Conservation (phyloP, 2,888 invertebrate genomes). For the Hirtodrosophila histrioides region DNA sequence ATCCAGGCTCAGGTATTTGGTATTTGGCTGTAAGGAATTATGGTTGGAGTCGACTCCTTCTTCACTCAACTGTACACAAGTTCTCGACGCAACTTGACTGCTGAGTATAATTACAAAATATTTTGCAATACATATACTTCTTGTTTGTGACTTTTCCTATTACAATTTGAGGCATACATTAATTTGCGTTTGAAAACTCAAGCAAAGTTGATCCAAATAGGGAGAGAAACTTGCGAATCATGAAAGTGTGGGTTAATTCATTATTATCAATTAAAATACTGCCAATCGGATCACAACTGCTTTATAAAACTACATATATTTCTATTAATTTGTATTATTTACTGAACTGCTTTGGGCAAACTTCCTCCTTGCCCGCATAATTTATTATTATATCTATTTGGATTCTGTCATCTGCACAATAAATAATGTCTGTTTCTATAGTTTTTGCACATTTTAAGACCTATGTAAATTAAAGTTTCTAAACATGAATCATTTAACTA, state of each 20-base stretch:
- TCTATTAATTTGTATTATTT: not conserved
- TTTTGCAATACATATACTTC: not conserved
- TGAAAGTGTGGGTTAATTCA: too few species aligned
- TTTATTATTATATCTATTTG: not conserved
- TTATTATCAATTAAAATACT: too few species aligned
- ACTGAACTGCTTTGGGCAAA: constrained; percentile 1
- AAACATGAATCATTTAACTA: constrained; percentile 67
- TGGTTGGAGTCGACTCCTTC: not conserved
- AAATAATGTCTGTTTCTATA: constrained; percentile 25
- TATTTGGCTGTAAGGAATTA: not conserved
- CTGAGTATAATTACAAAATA: not conserved
- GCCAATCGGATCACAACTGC: too few species aligned
- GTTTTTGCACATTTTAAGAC: constrained; percentile 23
- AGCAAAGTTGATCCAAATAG: too few species aligned
- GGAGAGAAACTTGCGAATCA: too few species aligned
- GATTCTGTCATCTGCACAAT: constrained; percentile 27
- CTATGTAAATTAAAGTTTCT: constrained; percentile 55
- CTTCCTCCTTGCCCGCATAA: not conserved
- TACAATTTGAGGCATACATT: too few species aligned
- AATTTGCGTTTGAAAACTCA: too few species aligned
- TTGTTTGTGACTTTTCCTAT: not conserved
- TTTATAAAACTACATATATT: too few species aligned
- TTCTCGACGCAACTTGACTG: not conserved
- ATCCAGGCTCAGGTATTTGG: constrained; percentile 4
- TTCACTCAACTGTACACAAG: not conserved